Conservation (phyloP, 2,113 vertebrate genomes). For the Corythaixoides concolor region DNA sequence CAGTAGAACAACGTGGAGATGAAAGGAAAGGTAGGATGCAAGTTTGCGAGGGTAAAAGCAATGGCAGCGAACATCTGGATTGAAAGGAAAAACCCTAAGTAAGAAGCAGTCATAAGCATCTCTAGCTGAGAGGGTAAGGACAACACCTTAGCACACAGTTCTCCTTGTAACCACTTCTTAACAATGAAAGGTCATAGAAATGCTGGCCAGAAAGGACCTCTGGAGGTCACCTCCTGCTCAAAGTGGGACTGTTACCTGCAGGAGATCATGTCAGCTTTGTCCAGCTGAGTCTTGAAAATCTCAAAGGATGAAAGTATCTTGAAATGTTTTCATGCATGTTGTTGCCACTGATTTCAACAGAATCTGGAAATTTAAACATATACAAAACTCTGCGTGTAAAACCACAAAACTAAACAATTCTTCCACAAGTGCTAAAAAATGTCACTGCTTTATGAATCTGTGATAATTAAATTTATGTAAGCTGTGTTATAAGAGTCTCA, state of each 20-base stretch:
- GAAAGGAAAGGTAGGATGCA: neutral
- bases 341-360: neutral
- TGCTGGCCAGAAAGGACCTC: neutral
- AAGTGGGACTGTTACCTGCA: neutral
- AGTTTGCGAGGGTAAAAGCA: neutral
- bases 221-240: neutral
- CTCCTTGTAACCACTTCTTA: neutral
- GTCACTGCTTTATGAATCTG: neutral
- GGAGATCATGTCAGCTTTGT: neutral
- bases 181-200: neutral
- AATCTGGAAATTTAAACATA: neutral
- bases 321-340: neutral
- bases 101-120: neutral
- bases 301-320: fast-evolving
- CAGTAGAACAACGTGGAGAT: neutral
- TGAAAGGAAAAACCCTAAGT: neutral
- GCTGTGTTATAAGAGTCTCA: neutral
- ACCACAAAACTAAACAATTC: neutral
- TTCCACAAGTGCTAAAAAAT: neutral
- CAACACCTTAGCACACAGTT: neutral
- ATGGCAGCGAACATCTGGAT: neutral
- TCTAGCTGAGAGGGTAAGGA: neutral
- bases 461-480: neutral
- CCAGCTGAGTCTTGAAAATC: neutral
- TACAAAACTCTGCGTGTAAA: neutral